These are phyloP conservation scores for Drosophila bifasciata DNA, from an alignment of 1,140 invertebrate species.

Conservation along the genomic window DNA sequence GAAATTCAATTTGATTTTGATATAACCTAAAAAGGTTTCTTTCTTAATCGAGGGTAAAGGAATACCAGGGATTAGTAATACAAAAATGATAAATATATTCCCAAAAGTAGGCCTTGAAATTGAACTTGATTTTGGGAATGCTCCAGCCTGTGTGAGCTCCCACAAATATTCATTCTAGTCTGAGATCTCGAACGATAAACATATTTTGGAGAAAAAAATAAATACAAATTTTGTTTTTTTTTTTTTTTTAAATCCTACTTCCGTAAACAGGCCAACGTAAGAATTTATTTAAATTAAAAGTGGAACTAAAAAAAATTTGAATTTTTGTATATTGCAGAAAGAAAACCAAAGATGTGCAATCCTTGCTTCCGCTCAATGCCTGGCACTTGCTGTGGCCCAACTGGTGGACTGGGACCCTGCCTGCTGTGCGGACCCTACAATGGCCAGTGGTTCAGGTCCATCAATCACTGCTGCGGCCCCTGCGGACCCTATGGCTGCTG, in stretches of 20 bases:
- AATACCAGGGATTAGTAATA: too few species aligned
- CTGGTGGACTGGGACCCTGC: slow-evolving; percentile 64
- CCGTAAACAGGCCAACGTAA: slow-evolving; percentile 69
- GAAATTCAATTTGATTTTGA: slow-evolving; percentile 53
- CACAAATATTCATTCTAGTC: slow-evolving; percentile 34
- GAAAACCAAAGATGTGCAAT: slow-evolving; percentile 51
- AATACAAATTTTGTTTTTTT: background rate
- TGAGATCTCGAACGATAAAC: slow-evolving; percentile 35
- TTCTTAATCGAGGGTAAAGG: too few species aligned
- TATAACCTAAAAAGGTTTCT: background rate
- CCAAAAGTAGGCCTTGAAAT: slow-evolving; percentile 19
- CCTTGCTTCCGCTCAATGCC: slow-evolving; percentile 65
- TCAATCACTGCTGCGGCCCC: slow-evolving; percentile 69
- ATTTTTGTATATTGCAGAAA: background rate
- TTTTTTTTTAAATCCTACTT: slow-evolving; percentile 52
- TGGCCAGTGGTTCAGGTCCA: slow-evolving; percentile 62
- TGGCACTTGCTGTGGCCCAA: slow-evolving; percentile 69
- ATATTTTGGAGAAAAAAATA: slow-evolving; percentile 27
- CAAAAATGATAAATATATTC: background rate
- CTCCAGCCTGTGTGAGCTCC: too few species aligned
- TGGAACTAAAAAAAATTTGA: background rate
- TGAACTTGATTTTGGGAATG: background rate
- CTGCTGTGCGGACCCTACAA: slow-evolving; percentile 68
- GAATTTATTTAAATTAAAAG: slow-evolving; percentile 1
- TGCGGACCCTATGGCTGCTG: slow-evolving; percentile 69